These are phyloP conservation scores for Drosophila parabipectinata DNA, from an alignment of 1,140 invertebrate genomes.

Conservation along the genomic window DNA sequence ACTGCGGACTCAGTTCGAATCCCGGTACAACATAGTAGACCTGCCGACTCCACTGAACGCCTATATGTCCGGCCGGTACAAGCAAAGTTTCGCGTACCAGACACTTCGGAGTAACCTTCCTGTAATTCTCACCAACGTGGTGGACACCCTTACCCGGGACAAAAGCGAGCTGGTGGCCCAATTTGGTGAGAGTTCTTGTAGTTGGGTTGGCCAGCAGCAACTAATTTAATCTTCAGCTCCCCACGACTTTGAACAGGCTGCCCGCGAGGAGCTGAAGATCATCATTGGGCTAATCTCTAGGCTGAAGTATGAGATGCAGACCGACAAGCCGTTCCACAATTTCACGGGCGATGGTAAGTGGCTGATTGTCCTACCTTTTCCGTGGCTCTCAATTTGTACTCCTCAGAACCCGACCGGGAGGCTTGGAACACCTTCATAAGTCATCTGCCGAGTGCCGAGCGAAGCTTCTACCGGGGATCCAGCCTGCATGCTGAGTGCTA, in stretches of 20 bases:
- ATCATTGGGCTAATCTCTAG: conserved; percentile 92
- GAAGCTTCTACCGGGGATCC: conserved; percentile 91
- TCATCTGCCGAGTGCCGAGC: conserved; percentile 69
- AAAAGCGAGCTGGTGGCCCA: conserved; percentile 88
- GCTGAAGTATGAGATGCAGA: conserved; percentile 95
- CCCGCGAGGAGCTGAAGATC: conserved; percentile 89
- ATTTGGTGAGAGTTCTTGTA: conserved; percentile 85
- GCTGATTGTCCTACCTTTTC: neutral
- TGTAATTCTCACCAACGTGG: conserved; percentile 95
- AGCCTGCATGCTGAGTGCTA: conserved; percentile 98
- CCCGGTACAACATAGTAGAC: conserved; percentile 79
- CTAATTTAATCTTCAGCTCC: conserved; percentile 24
- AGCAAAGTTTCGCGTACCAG: conserved; percentile 92
- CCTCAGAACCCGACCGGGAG: conserved; percentile 78
- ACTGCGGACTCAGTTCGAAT: conserved; percentile 69
- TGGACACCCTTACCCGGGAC: conserved; percentile 92
- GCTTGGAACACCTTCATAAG: conserved; percentile 85
- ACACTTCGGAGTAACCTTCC: conserved; percentile 94
- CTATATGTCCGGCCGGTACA: conserved; percentile 66
- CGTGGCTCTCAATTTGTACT: neutral
- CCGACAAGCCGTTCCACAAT: conserved; percentile 91
- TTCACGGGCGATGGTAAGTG: conserved; percentile 81
- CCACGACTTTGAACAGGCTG: conserved; percentile 84
- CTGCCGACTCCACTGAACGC: conserved; percentile 60
- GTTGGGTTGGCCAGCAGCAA: neutral